phyloP scores from a whole-genome alignment of 2,113 vertebrate genomes.

The Nyctibius bracteatus region DNA sequence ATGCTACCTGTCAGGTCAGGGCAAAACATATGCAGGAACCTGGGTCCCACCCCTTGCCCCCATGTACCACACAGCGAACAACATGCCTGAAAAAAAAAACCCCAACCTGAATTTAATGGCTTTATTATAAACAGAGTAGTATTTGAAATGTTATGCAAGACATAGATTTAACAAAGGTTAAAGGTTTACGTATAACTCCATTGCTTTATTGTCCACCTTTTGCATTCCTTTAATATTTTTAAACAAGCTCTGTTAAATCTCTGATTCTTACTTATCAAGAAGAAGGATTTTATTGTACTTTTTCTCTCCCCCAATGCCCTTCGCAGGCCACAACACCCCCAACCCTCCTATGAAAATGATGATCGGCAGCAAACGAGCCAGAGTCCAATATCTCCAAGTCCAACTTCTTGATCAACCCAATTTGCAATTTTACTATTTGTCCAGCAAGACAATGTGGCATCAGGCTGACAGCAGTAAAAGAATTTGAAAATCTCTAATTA shows the following conservation, averaged over 20 bases:
- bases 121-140: neutral
- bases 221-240: neutral
- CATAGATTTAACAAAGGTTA: neutral
- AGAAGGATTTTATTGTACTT: neutral
- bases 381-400: neutral
- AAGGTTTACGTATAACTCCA: constrained; percentile 17
- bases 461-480: constrained; percentile 83
- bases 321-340: neutral
- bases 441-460: constrained; percentile 76
- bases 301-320: neutral
- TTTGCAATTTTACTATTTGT: constrained; percentile 72
- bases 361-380: neutral
- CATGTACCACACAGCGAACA: accelerated
- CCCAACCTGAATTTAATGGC: neutral
- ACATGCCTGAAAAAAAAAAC: neutral
- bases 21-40: neutral
- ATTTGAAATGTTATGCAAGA: neutral
- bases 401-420: constrained; percentile 64
- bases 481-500: constrained; percentile 94
- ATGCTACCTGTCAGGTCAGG: neutral
- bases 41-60: neutral
- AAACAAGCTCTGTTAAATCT: neutral
- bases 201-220: neutral
- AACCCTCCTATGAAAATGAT: neutral
- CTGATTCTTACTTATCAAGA: neutral